These are phyloP conservation scores for Cyaniris semiargus DNA, from an alignment of 2,888 invertebrate genomes.

Conservation along the genomic window DNA sequence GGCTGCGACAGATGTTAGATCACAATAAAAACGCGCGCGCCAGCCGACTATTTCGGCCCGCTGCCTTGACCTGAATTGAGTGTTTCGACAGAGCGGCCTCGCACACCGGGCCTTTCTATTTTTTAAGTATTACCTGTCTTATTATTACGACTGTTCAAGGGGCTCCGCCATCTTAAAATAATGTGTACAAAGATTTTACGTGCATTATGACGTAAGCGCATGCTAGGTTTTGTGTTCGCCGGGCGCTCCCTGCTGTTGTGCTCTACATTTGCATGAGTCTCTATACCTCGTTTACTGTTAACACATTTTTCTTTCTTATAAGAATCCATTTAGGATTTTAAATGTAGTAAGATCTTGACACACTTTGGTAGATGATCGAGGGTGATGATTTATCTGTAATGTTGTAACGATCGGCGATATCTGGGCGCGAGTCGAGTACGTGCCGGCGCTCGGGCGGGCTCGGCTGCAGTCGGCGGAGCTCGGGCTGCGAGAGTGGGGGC, in stretches of 20 bases:
- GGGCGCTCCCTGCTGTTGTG: background rate
- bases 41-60: conserved; percentile 78
- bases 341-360: conserved; percentile 71
- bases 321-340: conserved; percentile 43
- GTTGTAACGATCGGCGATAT: conserved; percentile 69
- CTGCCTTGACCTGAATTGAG: conserved; percentile 79
- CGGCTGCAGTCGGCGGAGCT: conserved; percentile 60
- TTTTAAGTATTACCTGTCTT: conserved; percentile 80
- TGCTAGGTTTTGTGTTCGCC: background rate
- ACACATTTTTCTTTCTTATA: conserved; percentile 35
- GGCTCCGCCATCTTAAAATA: conserved; percentile 71
- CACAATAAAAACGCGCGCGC: conserved; percentile 78
- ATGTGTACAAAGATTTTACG: conserved; percentile 58
- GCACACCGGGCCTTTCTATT: conserved; percentile 80
- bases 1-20: conserved; percentile 76
- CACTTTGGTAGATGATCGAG: conserved; percentile 67
- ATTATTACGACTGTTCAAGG: conserved; percentile 76
- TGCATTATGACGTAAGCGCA: conserved; percentile 34
- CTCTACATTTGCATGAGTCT: background rate
- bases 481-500: conserved; percentile 57
- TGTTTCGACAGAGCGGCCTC: conserved; percentile 79
- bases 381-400: conserved; percentile 69
- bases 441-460: conserved; percentile 61
- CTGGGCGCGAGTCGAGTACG: conserved; percentile 66
- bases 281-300: background rate